Base-by-base conservation (phyloP, 1,140 invertebrate genomes). In the Drosophila arawakana region DNA sequence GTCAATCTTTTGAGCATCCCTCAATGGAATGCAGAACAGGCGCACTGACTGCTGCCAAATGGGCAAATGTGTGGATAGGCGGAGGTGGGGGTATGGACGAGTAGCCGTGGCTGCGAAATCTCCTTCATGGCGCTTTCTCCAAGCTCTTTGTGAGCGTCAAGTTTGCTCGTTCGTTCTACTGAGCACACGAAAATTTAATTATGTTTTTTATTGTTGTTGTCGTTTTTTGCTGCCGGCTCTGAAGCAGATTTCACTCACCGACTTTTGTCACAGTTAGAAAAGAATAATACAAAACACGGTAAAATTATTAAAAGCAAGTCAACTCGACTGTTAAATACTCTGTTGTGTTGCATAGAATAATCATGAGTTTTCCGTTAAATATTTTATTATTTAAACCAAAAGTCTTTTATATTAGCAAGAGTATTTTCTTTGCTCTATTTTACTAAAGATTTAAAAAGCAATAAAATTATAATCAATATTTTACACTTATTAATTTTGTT, bases 181-280 rank as follows among this genome's bases (percentile, higher is more conserved):
- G 81, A 78, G 55, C 81, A 84, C 59, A 78, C 77, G 55, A 84
- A 84, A 78, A 78, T 85, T 63, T 78, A 85, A 85, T 84, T 84
- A 84, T 77, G 46, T 80, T 49, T 41, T 57, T 65, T 82, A 43
- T 59, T 74, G 44, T 37, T 65, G 52, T 62, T 68, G 5, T 52
- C 21, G 5, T 52, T 34, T 7, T 55, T 18, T 18, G 66, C 21
- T 68, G 58, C 21, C 57, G 55, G 25, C 25, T 30, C 37, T 66
- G 52, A 52, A 71, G 66, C 37, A 46, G 62, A 62, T 80, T 75
- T 75, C 39, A 71, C 71, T 72, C 30, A 15, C 11, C 58, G 73
- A 68, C 66, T 78, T 78, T 68, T 78, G 78, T 71, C 35, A 60
- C 75, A 73, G 75, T 65, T 74, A 77, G 71, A 74, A 78, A 59